Base-by-base conservation (phyloP, 2,888 invertebrate genomes). In the Drosophila mayaguana region DNA sequence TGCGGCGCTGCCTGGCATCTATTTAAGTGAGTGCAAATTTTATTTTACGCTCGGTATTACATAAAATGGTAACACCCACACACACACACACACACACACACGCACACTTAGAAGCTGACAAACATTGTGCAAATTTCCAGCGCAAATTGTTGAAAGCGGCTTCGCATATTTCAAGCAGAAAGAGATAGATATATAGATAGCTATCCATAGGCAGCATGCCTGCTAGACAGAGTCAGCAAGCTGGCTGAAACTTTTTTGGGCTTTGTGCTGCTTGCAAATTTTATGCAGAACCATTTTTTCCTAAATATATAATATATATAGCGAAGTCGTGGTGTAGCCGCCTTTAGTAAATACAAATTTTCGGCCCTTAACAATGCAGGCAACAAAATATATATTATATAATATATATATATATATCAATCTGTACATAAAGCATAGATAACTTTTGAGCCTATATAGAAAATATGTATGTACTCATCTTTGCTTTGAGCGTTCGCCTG, bases 61-160 rank as follows among this genome's bases (percentile, higher is more conserved):
- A 76, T 83, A 85, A 83, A 74, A 48, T 60, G 50, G 65, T 53
- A 53, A 56, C 57, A 51, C 69, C 34, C 69, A 20, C 59, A 48
- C 54, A 42, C 45, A 20, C 34, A 18, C 28, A 3, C 53, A 25
- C 38, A 20, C 28, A 6, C 53, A 25, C 55, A 60, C 48, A 43
- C 51, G 45, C 32, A 40, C 51, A 32, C 55, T 57, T 45, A 32
- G 46, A 45, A 65, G 69, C 66, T 69, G 61, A 64, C 84, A 77
- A 83, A 83, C 76, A 81, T 86, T 88, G 78, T 77, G 73, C 75
- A 88, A 86, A 88, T 88, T 83, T 88, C 69, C 75, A 88, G 57
- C 80, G 75, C 66, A 84, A 84, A 78, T 86, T 88, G 83, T 86
- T 88, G 74, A 76, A 88, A 70, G 75, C 80, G 64, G 63, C 73